These are phyloP conservation scores for Lobophora halterata DNA, from an alignment of 2,888 invertebrate genomes.

Conservation along the genomic window DNA sequence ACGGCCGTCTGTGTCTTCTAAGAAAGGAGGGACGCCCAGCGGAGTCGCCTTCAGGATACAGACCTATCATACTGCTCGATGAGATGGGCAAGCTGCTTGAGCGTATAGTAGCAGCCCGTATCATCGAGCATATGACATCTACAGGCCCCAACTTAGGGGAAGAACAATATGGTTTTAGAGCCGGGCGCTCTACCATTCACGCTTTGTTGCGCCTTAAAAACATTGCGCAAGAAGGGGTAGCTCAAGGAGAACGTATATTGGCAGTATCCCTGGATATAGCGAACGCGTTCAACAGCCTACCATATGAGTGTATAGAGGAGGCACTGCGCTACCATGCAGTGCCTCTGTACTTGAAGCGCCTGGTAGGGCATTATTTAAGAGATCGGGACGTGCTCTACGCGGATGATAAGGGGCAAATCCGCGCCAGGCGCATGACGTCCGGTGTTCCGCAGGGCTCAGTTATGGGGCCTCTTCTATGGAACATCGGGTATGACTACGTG, in stretches of 20 bases:
- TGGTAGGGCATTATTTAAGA: background rate
- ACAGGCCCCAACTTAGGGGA: background rate
- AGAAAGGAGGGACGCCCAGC: too few relatives aligned
- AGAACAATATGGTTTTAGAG: conserved; percentile 1
- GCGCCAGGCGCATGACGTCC: background rate
- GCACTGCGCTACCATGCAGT: conserved; percentile 11
- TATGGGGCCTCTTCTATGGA: too few relatives aligned
- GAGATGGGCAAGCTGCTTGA: too few relatives aligned
- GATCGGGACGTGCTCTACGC: background rate
- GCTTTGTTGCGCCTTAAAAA: background rate
- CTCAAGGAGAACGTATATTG: background rate
- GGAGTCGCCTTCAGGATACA: too few relatives aligned
- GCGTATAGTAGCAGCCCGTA: too few relatives aligned
- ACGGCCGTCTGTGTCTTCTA: too few relatives aligned
- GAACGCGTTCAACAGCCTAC: conserved; percentile 13
- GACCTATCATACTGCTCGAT: too few relatives aligned
- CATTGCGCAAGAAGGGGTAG: background rate
- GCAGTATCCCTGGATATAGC: conserved; percentile 8
- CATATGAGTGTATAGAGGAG: conserved; percentile 5
- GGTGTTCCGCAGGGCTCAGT: too few relatives aligned
- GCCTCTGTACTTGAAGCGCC: conserved; percentile 2
- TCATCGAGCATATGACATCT: too few relatives aligned
- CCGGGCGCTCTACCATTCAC: conserved; percentile 1
- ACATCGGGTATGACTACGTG: conserved; percentile 1
- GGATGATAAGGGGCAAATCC: background rate